phyloP scores from a whole-genome alignment of 2,888 invertebrate species.

The Dicranocentrus wangi region DNA sequence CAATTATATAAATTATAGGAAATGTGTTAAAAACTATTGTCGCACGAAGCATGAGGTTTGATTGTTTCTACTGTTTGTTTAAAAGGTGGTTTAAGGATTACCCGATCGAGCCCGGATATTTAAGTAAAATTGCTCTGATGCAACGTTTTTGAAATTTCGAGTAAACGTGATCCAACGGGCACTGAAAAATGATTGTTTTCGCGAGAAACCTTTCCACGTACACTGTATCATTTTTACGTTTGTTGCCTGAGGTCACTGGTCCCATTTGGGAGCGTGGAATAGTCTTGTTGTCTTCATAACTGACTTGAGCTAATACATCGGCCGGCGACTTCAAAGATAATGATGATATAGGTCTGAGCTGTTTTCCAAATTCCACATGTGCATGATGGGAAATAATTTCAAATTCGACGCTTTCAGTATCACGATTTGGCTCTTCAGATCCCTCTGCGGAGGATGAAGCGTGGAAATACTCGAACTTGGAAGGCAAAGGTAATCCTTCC shows the following conservation, averaged over 20 bases:
- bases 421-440: no score
- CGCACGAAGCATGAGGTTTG: neutral
- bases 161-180: constrained; percentile 2
- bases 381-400: no score
- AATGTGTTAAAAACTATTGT: neutral
- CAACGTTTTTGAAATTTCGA: constrained; percentile 24
- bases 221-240: neutral
- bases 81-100: neutral
- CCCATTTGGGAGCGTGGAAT: no score
- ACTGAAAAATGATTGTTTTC: neutral
- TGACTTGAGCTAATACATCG: no score
- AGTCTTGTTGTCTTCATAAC: no score
- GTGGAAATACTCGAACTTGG: no score
- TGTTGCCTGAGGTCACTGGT: neutral
- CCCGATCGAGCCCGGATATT: neutral
- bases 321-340: no score
- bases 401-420: no score
- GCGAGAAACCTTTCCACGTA: constrained; percentile 28
- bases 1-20: neutral
- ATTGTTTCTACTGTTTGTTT: neutral
- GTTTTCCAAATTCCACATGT: no score
- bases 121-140: neutral
- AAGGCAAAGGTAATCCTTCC: no score
- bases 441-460: no score
- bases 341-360: no score